Conservation (phyloP, 2,113 vertebrate species). For the Paradoxurus hermaphroditus region DNA sequence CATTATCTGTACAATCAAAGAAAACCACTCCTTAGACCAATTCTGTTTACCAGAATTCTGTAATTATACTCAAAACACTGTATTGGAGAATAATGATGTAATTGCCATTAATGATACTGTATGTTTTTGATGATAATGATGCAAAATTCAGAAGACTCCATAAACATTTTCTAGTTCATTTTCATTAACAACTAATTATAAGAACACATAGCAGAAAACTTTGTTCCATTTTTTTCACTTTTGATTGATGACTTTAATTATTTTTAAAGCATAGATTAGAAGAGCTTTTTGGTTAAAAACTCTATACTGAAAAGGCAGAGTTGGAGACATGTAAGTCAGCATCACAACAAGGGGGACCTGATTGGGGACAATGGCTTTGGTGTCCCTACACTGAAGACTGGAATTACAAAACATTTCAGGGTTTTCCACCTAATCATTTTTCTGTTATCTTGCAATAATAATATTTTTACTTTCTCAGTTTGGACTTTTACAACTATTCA, state of each 20-base stretch:
- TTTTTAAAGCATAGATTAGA: not conserved
- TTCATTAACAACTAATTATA: not conserved
- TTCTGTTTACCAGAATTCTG: slow-evolving; percentile 10
- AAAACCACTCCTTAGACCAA: slow-evolving; percentile 22
- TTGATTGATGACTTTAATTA: not conserved
- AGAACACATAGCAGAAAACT: not conserved
- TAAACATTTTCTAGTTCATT: not conserved
- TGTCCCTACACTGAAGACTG: not conserved
- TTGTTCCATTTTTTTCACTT: not conserved
- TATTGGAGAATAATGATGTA: not conserved
- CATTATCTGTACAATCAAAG: slow-evolving; percentile 22
- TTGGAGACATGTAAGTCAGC: not conserved
- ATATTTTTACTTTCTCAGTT: not conserved
- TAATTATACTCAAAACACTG: not conserved
- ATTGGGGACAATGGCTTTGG: not conserved
- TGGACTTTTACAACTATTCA: not conserved
- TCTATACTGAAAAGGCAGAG: not conserved
- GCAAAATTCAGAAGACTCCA: not conserved
- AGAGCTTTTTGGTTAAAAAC: not conserved
- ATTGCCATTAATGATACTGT: not conserved
- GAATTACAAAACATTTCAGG: not conserved
- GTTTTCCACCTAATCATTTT: not conserved
- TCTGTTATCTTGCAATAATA: not conserved
- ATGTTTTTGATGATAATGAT: not conserved
- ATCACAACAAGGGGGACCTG: not conserved